These are phyloP conservation scores for Osmoderma eremita DNA, from an alignment of 2,888 invertebrate species.

Conservation along the genomic window DNA sequence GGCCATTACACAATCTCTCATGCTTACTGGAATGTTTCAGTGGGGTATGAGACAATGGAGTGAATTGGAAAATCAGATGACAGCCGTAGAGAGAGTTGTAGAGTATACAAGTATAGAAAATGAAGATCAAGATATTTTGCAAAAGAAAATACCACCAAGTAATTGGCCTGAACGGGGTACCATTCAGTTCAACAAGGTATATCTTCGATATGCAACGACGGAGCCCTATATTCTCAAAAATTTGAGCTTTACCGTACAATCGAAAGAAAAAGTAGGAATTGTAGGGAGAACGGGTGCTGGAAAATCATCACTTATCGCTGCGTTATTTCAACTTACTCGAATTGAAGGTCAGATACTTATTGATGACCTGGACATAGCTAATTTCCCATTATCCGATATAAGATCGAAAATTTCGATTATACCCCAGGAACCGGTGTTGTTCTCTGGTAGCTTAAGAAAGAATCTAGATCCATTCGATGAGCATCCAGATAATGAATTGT, in stretches of 20 bases:
- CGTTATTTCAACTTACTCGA: slow-evolving; percentile 83
- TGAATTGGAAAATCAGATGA: slow-evolving; percentile 77
- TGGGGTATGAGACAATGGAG: slow-evolving; percentile 79
- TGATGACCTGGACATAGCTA: slow-evolving; percentile 78
- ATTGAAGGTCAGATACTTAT: slow-evolving; percentile 82
- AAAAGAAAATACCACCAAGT: slow-evolving; percentile 71
- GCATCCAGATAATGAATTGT: slow-evolving; percentile 63
- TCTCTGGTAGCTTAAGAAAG: slow-evolving; percentile 86
- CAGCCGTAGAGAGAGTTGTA: slow-evolving; percentile 83
- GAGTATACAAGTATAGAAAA: slow-evolving; percentile 55
- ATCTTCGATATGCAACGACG: slow-evolving; percentile 70
- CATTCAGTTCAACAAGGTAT: slow-evolving; percentile 75
- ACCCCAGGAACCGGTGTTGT: slow-evolving; percentile 87
- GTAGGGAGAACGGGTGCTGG: slow-evolving; percentile 88
- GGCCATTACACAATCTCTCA: slow-evolving; percentile 59
- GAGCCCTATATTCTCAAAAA: slow-evolving; percentile 80
- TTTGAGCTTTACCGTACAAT: slow-evolving; percentile 73
- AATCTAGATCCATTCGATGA: slow-evolving; percentile 91
- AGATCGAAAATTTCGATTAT: slow-evolving; percentile 84
- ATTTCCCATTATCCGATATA: slow-evolving; percentile 78
- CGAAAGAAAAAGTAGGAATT: slow-evolving; percentile 80
- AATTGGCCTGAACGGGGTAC: slow-evolving; percentile 80
- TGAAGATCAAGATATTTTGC: slow-evolving; percentile 55
- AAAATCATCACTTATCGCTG: slow-evolving; percentile 80
- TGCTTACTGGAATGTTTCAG: slow-evolving; percentile 70